Conservation (phyloP, 2,888 invertebrate genomes). For the Tineola bisselliella region DNA sequence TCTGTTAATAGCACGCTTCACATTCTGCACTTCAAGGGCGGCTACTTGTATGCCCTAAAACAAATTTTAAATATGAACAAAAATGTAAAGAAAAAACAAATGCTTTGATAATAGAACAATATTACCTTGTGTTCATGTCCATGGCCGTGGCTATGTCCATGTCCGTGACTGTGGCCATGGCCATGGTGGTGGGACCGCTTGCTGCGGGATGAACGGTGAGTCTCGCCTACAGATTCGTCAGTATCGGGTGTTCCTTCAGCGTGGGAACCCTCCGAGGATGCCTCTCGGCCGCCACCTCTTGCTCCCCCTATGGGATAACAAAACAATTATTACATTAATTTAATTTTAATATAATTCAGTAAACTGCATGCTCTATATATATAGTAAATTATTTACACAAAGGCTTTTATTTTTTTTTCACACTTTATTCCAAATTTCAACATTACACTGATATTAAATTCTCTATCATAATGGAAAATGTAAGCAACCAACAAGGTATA, state of each 20-base stretch:
- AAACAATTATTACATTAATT: background rate
- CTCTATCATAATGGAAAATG: too few species aligned
- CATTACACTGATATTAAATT: too few species aligned
- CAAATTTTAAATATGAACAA: too few species aligned
- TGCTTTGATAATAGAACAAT: too few species aligned
- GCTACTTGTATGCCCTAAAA: constrained; percentile 80
- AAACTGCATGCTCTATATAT: background rate
- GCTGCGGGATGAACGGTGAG: constrained; percentile 29
- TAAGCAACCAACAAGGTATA: too few species aligned
- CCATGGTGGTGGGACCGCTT: constrained; percentile 59
- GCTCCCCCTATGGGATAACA: too few species aligned
- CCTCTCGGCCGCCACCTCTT: constrained; percentile 46
- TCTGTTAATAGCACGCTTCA: constrained; percentile 91
- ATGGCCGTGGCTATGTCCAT: constrained; percentile 19
- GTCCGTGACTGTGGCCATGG: constrained; percentile 27
- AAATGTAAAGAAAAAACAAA: too few species aligned
- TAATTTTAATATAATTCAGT: background rate
- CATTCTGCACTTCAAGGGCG: constrained; percentile 94
- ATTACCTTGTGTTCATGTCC: constrained; percentile 24
- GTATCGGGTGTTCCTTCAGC: constrained; percentile 79
- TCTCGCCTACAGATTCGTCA: constrained; percentile 72
- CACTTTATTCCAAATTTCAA: too few species aligned
- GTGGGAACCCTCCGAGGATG: constrained; percentile 75
- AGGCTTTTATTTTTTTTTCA: too few species aligned
- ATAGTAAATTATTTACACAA: too few species aligned